phyloP scores from a whole-genome alignment of 2,888 invertebrate genomes.

The Molorchus minor region DNA sequence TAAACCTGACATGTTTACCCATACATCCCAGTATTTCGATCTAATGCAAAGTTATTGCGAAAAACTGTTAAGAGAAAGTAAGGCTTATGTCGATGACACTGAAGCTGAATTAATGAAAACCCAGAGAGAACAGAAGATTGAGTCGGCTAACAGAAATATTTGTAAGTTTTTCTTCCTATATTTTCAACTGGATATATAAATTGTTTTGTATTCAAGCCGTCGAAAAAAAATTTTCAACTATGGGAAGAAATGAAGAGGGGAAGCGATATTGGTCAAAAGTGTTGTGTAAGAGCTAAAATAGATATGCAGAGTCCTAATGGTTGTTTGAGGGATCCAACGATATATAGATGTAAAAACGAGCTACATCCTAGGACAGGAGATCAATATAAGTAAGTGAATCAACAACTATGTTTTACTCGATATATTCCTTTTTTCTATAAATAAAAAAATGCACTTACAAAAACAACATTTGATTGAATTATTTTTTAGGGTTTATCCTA shows the following conservation, averaged over 20 bases:
- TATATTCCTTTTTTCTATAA: too few relatives aligned
- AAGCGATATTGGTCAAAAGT: conserved; percentile 79
- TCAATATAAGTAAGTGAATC: conserved; percentile 83
- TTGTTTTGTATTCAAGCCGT: conserved; percentile 65
- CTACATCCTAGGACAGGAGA: conserved; percentile 92
- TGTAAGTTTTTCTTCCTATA: conserved; percentile 67
- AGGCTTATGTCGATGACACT: conserved; percentile 97
- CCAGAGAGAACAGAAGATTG: conserved; percentile 88
- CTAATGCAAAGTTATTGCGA: conserved; percentile 88
- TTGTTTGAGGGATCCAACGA: conserved; percentile 97
- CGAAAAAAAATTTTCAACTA: conserved; percentile 82
- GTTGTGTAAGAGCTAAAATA: conserved; percentile 96
- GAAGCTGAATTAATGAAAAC: conserved; percentile 94
- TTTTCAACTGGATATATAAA: neutral
- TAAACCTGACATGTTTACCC: conserved; percentile 90
- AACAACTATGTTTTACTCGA: too few relatives aligned
- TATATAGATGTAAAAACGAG: conserved; percentile 97
- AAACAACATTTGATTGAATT: too few relatives aligned
- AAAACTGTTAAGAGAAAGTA: conserved; percentile 84
- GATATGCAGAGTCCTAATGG: conserved; percentile 97
- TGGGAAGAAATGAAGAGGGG: conserved; percentile 98
- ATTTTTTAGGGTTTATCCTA: conserved; percentile 90
- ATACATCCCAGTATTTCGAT: conserved; percentile 98
- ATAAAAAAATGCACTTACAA: too few relatives aligned
- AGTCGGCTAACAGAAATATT: conserved; percentile 86